Conservation (phyloP, 2,888 invertebrate genomes). For the Cacoxenus indagator region DNA sequence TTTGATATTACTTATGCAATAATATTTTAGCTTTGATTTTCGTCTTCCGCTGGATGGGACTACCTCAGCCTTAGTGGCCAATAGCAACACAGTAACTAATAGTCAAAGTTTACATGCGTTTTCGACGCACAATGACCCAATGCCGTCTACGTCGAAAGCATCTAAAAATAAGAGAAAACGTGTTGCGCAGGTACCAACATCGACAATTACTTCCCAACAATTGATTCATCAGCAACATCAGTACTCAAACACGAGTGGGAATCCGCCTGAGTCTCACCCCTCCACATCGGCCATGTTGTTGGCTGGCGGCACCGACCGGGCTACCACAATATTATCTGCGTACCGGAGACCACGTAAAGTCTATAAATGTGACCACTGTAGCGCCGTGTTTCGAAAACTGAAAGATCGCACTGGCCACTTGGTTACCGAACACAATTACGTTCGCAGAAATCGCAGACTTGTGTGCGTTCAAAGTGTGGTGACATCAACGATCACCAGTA, state of each 20-base stretch:
- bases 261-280: conserved; percentile 44
- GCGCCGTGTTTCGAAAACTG: conserved; percentile 63
- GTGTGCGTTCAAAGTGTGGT: conserved; percentile 57
- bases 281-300: conserved; percentile 56
- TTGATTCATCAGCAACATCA: conserved; percentile 34
- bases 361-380: conserved; percentile 69
- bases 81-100: conserved; percentile 9
- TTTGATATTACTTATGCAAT: background rate
- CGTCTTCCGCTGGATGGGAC: conserved; percentile 46
- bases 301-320: conserved; percentile 42
- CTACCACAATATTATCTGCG: conserved; percentile 18
- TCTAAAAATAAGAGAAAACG: conserved; percentile 44
- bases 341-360: conserved; percentile 54
- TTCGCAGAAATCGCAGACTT: conserved; percentile 67
- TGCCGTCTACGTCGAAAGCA: conserved; percentile 46
- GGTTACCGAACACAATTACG: conserved; percentile 67
- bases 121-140: conserved; percentile 38
- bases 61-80: conserved; percentile 27
- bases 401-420: conserved; percentile 69
- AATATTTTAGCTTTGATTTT: conserved; percentile 47
- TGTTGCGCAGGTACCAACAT: conserved; percentile 38
- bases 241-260: background rate
- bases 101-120: conserved; percentile 31
- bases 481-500: conserved; percentile 41
- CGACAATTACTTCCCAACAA: conserved; percentile 47